These are phyloP conservation scores for Chaetogeoica ovagalla DNA, from an alignment of 2,888 invertebrate genomes.

Conservation along the genomic window DNA sequence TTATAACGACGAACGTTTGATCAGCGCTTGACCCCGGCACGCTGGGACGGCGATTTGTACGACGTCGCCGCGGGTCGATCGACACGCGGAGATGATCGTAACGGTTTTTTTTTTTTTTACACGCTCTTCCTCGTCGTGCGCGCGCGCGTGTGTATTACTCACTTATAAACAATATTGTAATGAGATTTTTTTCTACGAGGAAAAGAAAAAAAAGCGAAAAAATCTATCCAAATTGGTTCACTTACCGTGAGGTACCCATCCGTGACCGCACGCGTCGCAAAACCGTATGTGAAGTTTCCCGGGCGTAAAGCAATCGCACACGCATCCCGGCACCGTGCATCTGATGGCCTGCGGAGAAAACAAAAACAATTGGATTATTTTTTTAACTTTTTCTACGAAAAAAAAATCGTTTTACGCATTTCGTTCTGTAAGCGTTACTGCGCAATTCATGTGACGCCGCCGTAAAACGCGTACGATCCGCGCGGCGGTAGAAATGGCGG, in stretches of 20 bases:
- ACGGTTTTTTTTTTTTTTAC: too few species aligned
- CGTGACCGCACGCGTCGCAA: constrained; percentile 73
- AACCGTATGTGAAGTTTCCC: constrained; percentile 69
- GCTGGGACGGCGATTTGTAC: too few species aligned
- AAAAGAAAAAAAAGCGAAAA: not conserved
- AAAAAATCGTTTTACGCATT: too few species aligned
- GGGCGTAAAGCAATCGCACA: constrained; percentile 72
- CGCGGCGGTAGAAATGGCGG: too few species aligned
- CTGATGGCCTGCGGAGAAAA: constrained; percentile 65
- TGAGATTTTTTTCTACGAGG: not conserved
- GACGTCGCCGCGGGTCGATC: too few species aligned
- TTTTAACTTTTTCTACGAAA: not conserved
- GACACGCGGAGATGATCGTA: too few species aligned
- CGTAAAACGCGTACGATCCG: too few species aligned
- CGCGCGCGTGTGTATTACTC: too few species aligned
- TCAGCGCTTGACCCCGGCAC: constrained; percentile 37
- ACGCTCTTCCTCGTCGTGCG: too few species aligned
- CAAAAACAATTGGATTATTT: not conserved
- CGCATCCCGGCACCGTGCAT: constrained; percentile 69
- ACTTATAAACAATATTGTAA: too few species aligned
- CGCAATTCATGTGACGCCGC: too few species aligned
- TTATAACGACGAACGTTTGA: constrained; percentile 32
- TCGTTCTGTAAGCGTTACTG: too few species aligned
- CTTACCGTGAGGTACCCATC: constrained; percentile 77
- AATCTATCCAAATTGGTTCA: constrained; percentile 55